Base-by-base conservation (phyloP, 2,797 vertebrate species). In the Parambassis ranga region DNA sequence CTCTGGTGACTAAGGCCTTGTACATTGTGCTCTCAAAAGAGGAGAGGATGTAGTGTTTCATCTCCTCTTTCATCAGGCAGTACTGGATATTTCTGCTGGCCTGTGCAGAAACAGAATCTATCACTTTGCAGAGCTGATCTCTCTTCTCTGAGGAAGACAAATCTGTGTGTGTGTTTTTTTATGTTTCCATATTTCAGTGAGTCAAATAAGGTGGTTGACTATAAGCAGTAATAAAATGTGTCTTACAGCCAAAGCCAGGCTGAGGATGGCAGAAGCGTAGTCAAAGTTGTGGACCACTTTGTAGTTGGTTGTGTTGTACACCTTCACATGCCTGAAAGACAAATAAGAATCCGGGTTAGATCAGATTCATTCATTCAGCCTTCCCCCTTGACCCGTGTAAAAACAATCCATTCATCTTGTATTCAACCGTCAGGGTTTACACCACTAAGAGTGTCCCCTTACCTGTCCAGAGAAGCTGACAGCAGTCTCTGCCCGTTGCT, bases 231-330 rank as follows among this genome's bases (percentile, higher is more conserved):
- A n/a, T n/a, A n/a, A n/a, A 56, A 27, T 50, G 10, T 33, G 14
- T 92, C 96, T 94, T 92, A 98, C 96, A 16, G 95, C 93, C 80
- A 98, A 75, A 0, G 92, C 96, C 52, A 98, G 84, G 86, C 95
- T 98, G 64, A 98, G 91, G 76, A 98, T 95, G 22, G 96, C 94
- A 14, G 94, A 91, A 11, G 95, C 88, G 2, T 96, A 98, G 82
- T 95, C 95, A 77, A 98, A 97, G 89, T 94, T 98, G 82, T 99
- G 96, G 22, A 98, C 95, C 38, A 96, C 95, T 92, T 96, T 98
- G 71, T 96, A 99, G 65, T 91, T 96, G 61, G 94, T 91, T 28
- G 97, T 98, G 86, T 94, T 98, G 81, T 99, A 99, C 16, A 99
- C 91, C 83, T 99, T 99, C 37, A 99, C 95, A 28, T 99, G 97